phyloP scores from a whole-genome alignment of 1,140 invertebrate species.

The Druon quercuslanigerum region DNA sequence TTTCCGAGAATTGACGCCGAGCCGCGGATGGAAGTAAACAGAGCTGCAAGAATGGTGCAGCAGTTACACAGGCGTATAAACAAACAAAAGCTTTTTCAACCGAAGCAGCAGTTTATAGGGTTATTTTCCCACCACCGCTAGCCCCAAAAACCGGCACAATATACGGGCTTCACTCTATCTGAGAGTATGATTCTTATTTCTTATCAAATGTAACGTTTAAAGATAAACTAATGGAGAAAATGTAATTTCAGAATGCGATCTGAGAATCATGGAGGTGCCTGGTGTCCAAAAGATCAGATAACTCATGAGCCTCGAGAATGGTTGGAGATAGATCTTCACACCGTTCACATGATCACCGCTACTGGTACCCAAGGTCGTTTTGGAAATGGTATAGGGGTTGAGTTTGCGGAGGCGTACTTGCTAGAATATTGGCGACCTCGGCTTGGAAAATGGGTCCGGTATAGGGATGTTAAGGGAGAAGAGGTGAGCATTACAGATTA shows the following conservation, averaged over 20 bases:
- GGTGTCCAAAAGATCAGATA: conserved; percentile 88
- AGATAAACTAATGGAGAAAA: not conserved
- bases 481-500: conserved; percentile 77
- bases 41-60: too few relatives aligned
- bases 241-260: conserved; percentile 81
- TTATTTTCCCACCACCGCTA: too few relatives aligned
- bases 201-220: too few relatives aligned
- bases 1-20: too few relatives aligned
- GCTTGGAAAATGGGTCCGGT: conserved; percentile 84
- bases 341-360: conserved; percentile 85
- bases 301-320: conserved; percentile 85
- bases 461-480: conserved; percentile 81
- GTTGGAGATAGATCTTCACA: conserved; percentile 85
- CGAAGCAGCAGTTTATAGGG: too few relatives aligned
- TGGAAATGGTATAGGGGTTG: conserved; percentile 88
- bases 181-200: not conserved
- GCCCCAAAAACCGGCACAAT: too few relatives aligned
- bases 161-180: too few relatives aligned
- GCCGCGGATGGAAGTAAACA: too few relatives aligned
- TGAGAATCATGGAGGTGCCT: conserved; percentile 89
- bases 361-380: conserved; percentile 91
- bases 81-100: too few relatives aligned
- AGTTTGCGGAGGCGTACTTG: conserved; percentile 86
- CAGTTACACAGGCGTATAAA: too few relatives aligned
- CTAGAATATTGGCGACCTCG: conserved; percentile 87